phyloP scores from a whole-genome alignment of 2,113 vertebrate genomes.

The Synodontis membranacea region DNA sequence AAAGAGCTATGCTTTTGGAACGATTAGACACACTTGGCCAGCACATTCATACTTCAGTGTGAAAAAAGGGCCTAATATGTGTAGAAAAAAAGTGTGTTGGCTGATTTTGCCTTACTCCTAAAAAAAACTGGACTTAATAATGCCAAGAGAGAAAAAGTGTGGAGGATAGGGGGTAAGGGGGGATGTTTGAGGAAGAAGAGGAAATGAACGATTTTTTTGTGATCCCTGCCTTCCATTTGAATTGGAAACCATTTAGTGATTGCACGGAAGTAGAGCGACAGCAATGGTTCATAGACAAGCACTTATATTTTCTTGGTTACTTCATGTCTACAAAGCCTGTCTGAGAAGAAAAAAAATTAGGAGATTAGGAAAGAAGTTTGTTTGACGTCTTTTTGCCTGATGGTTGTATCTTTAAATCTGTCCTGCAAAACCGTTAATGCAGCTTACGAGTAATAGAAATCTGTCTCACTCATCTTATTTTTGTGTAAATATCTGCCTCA shows the following conservation, averaged over 20 bases:
- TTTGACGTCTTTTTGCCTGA: not conserved
- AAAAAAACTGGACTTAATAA: not conserved
- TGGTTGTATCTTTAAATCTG: not conserved
- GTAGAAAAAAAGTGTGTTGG: constrained; percentile 20
- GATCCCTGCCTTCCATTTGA: not conserved
- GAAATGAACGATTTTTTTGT: not conserved
- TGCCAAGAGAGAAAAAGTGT: not conserved
- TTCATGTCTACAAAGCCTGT: not conserved
- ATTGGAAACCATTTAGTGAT: not conserved
- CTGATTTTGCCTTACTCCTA: not conserved
- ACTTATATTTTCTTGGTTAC: not conserved
- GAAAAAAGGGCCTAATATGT: not conserved
- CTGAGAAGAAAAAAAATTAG: not conserved
- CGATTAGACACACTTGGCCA: constrained; percentile 2
- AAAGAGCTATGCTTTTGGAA: not conserved
- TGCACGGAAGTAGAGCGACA: not conserved
- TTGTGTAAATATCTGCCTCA: not conserved
- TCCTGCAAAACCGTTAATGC: not conserved
- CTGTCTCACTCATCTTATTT: not conserved
- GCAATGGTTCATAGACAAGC: constrained; percentile 4
- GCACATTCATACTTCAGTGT: not conserved
- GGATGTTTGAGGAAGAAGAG: not conserved
- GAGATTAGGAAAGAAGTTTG: not conserved
- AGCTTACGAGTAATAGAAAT: not conserved
- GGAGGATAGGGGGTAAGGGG: not conserved